A percentile compares a stretch with the other conserved stretches of the same genome.
These are phyloP conservation scores for Anagrus nilaparvatae DNA, from an alignment of 1,140 invertebrate species.

Conservation along the genomic window DNA sequence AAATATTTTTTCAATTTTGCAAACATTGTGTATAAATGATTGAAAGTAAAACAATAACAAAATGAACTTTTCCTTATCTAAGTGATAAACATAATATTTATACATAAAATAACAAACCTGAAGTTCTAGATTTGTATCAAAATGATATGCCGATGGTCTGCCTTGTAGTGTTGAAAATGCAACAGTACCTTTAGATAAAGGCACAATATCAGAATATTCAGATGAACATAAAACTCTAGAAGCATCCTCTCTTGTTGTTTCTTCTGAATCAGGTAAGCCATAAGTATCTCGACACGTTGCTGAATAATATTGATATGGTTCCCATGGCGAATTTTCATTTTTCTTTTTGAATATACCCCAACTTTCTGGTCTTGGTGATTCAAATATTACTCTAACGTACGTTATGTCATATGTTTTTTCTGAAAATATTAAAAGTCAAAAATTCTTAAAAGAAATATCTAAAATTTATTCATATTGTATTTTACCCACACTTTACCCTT, in stretches of 20 bases:
- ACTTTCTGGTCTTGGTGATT: slow-evolving; percentile 90
- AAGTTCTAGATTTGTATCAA: slow-evolving; percentile 77
- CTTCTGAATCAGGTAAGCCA: slow-evolving; percentile 61
- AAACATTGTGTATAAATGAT: slow-evolving; percentile 4
- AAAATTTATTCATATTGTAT: too few relatives aligned
- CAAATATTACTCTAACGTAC: slow-evolving; percentile 85
- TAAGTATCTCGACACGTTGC: slow-evolving; percentile 86
- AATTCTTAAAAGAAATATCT: too few relatives aligned
- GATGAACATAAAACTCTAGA: slow-evolving; percentile 86
- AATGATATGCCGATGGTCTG: slow-evolving; percentile 80
- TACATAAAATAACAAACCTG: slow-evolving; percentile 60
- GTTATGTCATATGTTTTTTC: slow-evolving; percentile 95
- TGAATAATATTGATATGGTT: slow-evolving; percentile 94
- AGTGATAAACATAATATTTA: slow-evolving; percentile 6
- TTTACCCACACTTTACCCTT: too few relatives aligned
- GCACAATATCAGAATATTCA: slow-evolving; percentile 95
- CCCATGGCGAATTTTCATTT: slow-evolving; percentile 70
- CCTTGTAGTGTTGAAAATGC: slow-evolving; percentile 95
- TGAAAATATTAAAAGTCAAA: slow-evolving; percentile 48
- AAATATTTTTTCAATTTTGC: neutral
- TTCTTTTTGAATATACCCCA: slow-evolving; percentile 91
- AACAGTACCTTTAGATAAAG: slow-evolving; percentile 87
- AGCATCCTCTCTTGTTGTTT: slow-evolving; percentile 60
- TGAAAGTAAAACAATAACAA: slow-evolving; percentile 8
- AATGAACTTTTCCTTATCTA: neutral